Evolutionary conservation across 2,113 vertebrate genomes (phyloP).

Genomic region (Prionailurus viverrinus): DNA sequence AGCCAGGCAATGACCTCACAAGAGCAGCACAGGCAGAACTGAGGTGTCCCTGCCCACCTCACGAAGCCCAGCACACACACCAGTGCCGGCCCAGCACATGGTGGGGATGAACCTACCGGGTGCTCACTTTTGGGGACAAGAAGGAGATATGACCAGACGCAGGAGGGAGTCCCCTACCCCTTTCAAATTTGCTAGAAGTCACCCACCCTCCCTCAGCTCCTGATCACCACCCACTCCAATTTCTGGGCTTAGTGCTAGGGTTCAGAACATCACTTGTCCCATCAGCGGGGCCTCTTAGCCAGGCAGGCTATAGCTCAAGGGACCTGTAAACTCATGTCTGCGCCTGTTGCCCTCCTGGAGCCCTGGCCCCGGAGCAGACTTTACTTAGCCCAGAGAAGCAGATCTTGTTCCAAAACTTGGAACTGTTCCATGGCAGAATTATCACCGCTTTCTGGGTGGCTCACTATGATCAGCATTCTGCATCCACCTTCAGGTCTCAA

Average conservation of each 20-base stretch:
- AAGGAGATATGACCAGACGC: rapidly evolving
- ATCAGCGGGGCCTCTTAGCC: rapidly evolving
- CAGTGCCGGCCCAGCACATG: rapidly evolving
- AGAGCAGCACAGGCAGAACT: background rate
- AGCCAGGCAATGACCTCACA: background rate
- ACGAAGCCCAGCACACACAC: background rate
- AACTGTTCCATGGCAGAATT: rapidly evolving
- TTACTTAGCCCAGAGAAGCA: background rate
- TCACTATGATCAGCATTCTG: rapidly evolving
- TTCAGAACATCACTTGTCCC: rapidly evolving
- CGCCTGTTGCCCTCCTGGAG: background rate
- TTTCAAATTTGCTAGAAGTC: background rate
- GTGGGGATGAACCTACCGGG: background rate
- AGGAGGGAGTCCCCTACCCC: background rate
- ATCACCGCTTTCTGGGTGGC: rapidly evolving
- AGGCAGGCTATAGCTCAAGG: background rate
- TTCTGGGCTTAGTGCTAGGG: background rate
- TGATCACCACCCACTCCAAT: background rate
- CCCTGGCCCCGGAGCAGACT: background rate
- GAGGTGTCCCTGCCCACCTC: background rate
- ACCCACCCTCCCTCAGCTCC: background rate
- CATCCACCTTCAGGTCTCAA: rapidly evolving
- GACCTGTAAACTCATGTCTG: background rate
- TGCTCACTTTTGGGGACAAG: background rate
- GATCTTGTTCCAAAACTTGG: background rate